phyloP scores from a whole-genome alignment of 2,797 vertebrate genomes.

The Eulemur coronatus region DNA sequence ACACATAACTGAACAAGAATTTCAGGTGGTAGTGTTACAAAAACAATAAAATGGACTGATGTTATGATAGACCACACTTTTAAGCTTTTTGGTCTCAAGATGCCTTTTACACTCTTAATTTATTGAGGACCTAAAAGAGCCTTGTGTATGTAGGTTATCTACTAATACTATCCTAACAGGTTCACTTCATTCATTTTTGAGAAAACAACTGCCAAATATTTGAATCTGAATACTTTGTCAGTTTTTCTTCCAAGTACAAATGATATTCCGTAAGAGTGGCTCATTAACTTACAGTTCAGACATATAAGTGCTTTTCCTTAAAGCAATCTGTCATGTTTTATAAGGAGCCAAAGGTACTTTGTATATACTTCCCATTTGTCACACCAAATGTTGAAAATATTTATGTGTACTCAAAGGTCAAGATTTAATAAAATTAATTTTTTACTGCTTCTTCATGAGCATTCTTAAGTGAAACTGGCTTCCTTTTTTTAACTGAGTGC shows the following conservation, averaged over 20 bases:
- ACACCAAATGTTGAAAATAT: conserved; percentile 1
- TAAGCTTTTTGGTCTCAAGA: background rate
- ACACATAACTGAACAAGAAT: background rate
- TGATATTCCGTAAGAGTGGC: background rate
- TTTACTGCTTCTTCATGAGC: background rate
- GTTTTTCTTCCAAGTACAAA: background rate
- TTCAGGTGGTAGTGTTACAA: background rate
- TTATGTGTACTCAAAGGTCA: background rate
- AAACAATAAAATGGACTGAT: background rate
- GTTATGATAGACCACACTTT: background rate
- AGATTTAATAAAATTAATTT: background rate
- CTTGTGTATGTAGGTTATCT: background rate
- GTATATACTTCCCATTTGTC: background rate
- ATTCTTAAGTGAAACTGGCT: background rate
- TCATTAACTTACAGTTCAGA: background rate
- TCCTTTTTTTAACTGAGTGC: background rate
- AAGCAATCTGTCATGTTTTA: background rate
- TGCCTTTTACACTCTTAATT: background rate
- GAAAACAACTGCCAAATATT: background rate
- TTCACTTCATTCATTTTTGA: conserved; percentile 13
- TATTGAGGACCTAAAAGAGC: background rate
- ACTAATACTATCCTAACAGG: background rate
- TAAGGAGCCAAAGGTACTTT: background rate
- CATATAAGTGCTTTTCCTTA: background rate
- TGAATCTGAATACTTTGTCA: background rate